Conservation (phyloP, 2,797 vertebrate species). For the Brachyalestes nurse region DNA sequence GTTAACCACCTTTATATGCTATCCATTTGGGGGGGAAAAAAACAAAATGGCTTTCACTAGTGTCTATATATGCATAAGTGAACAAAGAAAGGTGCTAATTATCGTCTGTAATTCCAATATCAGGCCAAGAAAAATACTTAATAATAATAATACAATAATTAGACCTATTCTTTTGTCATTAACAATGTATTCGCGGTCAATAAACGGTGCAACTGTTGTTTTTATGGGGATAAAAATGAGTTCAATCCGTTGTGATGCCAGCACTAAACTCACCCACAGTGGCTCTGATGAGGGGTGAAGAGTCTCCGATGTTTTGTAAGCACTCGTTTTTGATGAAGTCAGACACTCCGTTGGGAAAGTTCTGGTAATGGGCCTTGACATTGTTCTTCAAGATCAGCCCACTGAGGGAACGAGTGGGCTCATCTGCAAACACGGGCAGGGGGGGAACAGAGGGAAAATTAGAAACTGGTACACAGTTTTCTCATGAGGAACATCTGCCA, state of each 20-base stretch:
- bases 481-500: background rate
- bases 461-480: background rate
- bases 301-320: conserved; percentile 94
- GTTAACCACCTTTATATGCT: no score
- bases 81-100: no score
- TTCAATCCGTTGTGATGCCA: background rate
- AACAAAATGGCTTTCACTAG: no score
- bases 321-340: conserved; percentile 98
- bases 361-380: conserved; percentile 97
- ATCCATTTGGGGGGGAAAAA: no score
- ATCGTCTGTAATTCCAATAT: background rate
- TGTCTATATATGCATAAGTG: no score
- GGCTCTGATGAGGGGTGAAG: conserved; percentile 94
- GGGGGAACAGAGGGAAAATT: background rate
- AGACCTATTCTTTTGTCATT: background rate
- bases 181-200: background rate
- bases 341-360: conserved; percentile 93
- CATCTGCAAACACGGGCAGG: conserved; percentile 76
- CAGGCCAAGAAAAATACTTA: background rate
- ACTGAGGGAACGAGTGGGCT: conserved; percentile 96
- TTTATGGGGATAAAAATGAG: background rate
- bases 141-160: background rate
- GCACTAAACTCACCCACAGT: conserved; percentile 88
- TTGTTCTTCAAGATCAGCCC: conserved; percentile 98
- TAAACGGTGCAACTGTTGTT: background rate